Base-by-base conservation (phyloP, 2,113 vertebrate genomes). In the Pteruthius melanotis region DNA sequence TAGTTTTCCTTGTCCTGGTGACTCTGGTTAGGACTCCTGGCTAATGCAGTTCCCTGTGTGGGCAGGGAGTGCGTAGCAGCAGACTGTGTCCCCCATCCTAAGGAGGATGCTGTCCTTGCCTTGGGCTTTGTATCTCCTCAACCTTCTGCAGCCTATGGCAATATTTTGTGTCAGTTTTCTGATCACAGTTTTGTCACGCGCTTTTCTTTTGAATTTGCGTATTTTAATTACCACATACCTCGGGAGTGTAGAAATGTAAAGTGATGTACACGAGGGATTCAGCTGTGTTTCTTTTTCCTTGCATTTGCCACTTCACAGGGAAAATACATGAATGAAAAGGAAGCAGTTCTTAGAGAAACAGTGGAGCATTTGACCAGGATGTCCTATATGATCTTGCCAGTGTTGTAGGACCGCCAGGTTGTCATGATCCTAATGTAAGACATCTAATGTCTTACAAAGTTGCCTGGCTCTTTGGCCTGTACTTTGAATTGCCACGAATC, bases 121-220 rank as follows among this genome's bases (percentile, higher is more conserved):
- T 63, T 80, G 54, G 26, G 17, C 21, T 50, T 83, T 74, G 15
- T 50, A 15, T 40, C n/a, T 31, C 15, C 23, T 74, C 45, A 17
- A 0, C 30, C 9, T 66, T 53, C 56, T 88, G 70, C 42, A 83
- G 37, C 30, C 33, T 54, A 15, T 9, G 5, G 52, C 63, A 60
- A 1, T 57, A 45, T 27, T 45, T 60, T 26, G 14, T 74, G 71
- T 28, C 50, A 63, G 40, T 52, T 80, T 76, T 65, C 20, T 1
- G 2, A 7, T 77, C 30, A 31, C 26, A 22, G 8, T 52, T 71
- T 22, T 2, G 4, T 70, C 47, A 18, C 1, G 12, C 2, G 2
- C 14, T 87, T 91, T 71, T 50, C 39, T 74, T 84, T 40, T 37
- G 6, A 76, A 17, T 70, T 47, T 40, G 49, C 22, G 3, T 72